phyloP scores from a whole-genome alignment of 1,140 invertebrate genomes.

The Triops cancriformis region DNA sequence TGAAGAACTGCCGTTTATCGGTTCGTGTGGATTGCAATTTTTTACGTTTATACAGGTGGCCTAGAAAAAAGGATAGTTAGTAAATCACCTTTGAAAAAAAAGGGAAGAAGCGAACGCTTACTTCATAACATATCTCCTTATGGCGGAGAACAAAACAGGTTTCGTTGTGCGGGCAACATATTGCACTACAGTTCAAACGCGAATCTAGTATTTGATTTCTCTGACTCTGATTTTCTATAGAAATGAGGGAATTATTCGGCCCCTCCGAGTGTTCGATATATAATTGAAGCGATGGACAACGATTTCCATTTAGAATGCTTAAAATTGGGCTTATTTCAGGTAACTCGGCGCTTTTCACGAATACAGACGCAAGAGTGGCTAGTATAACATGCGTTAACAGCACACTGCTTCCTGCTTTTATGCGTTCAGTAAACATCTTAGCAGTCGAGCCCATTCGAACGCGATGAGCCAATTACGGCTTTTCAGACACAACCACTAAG shows the following conservation, averaged over 20 bases:
- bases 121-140: constrained; percentile 63
- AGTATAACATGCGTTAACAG: not conserved
- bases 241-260: not conserved
- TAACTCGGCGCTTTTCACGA: not conserved
- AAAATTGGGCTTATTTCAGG: not conserved
- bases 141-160: constrained; percentile 74
- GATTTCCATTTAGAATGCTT: not conserved
- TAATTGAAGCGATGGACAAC: not conserved
- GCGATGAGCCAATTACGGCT: too few species aligned
- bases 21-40: constrained; percentile 23
- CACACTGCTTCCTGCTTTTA: too few species aligned
- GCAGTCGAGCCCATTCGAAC: too few species aligned
- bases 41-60: constrained; percentile 6
- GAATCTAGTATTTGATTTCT: not conserved
- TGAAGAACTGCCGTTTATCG: constrained; percentile 45
- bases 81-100: constrained; percentile 2
- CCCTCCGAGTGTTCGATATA: not conserved
- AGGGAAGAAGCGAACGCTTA: constrained; percentile 35
- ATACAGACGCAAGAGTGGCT: not conserved
- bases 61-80: not conserved
- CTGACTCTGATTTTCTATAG: not conserved
- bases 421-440: too few species aligned
- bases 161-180: constrained; percentile 55
- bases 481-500: too few species aligned
- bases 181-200: constrained; percentile 27